phyloP scores from a whole-genome alignment of 2,113 vertebrate species.

The Phodopus roborovskii region DNA sequence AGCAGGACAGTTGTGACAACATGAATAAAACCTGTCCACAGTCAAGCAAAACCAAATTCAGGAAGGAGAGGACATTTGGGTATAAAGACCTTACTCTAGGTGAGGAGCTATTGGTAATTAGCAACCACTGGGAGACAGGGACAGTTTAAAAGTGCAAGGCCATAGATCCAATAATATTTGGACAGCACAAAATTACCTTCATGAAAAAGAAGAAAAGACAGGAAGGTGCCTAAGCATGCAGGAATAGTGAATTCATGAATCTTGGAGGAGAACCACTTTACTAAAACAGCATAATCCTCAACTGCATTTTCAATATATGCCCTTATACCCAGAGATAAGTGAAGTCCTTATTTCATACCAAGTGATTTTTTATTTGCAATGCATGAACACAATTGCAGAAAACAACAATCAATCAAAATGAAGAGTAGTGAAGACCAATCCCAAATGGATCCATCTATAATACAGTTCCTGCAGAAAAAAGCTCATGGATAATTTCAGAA shows the following conservation, averaged over 20 bases:
- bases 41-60: background rate
- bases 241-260: background rate
- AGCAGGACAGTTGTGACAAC: background rate
- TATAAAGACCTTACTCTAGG: background rate
- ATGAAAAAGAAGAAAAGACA: background rate
- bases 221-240: background rate
- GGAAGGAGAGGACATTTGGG: background rate
- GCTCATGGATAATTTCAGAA: background rate
- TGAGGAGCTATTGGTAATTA: background rate
- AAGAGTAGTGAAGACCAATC: background rate
- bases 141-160: background rate
- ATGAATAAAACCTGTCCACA: background rate
- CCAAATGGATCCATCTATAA: background rate
- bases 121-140: background rate
- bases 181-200: background rate
- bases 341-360: background rate
- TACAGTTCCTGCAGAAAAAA: background rate
- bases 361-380: background rate
- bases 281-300: background rate
- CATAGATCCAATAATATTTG: background rate
- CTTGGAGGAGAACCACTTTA: background rate
- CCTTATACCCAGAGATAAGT: background rate
- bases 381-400: background rate
- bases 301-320: background rate
- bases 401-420: background rate